phyloP scores from a whole-genome alignment of 2,888 invertebrate species.

The Rhimphoctona megacephalus region DNA sequence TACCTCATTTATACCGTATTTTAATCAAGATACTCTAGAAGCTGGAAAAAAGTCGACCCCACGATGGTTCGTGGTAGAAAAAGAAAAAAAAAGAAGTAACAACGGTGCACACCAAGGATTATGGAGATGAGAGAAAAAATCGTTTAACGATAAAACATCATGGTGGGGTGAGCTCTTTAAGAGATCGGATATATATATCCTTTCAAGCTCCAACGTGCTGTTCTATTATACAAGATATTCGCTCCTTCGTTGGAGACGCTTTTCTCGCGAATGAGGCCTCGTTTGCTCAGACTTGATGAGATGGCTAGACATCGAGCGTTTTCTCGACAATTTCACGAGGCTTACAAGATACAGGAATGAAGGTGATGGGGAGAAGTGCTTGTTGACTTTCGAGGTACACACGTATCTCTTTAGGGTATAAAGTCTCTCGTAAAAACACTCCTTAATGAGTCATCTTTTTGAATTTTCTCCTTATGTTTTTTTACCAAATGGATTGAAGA shows the following conservation, averaged over 20 bases:
- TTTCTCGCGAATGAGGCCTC: slow-evolving; percentile 51
- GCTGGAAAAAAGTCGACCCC: neutral
- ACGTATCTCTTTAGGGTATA: neutral
- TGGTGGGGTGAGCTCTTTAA: slow-evolving; percentile 25
- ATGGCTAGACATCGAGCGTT: slow-evolving; percentile 49
- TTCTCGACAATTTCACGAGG: slow-evolving; percentile 46
- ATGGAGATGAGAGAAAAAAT: slow-evolving; percentile 55
- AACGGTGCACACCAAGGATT: slow-evolving; percentile 31
- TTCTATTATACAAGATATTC: slow-evolving; percentile 43
- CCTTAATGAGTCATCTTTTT: slow-evolving; percentile 32
- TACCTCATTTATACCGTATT: slow-evolving; percentile 30
- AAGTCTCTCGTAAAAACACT: slow-evolving; percentile 37
- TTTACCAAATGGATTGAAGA: neutral
- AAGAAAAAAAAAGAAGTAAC: slow-evolving; percentile 22
- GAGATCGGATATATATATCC: slow-evolving; percentile 9
- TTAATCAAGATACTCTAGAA: slow-evolving; percentile 22
- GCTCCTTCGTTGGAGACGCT: slow-evolving; percentile 35
- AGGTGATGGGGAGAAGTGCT: slow-evolving; percentile 8
- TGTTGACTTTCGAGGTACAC: slow-evolving; percentile 23
- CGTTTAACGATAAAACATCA: slow-evolving; percentile 54
- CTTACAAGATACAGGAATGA: slow-evolving; percentile 17
- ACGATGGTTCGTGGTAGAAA: slow-evolving; percentile 5
- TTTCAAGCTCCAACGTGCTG: neutral
- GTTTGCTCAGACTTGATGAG: slow-evolving; percentile 47
- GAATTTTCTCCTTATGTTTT: neutral